These are phyloP conservation scores for Rhinella marina DNA, from an alignment of 2,797 vertebrate genomes.

Conservation along the genomic window DNA sequence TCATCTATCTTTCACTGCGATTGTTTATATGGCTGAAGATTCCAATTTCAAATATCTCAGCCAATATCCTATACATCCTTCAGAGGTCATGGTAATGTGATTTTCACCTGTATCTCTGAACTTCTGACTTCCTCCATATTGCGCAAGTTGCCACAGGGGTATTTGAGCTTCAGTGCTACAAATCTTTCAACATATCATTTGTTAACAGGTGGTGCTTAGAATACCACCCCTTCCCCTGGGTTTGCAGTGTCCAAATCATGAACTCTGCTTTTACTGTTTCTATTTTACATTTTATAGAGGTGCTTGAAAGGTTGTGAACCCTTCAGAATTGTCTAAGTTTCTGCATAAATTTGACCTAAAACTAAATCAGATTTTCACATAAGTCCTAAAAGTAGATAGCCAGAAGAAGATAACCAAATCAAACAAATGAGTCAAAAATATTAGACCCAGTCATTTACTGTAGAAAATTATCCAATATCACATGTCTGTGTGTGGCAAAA, in stretches of 20 bases:
- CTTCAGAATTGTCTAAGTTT: too few species aligned
- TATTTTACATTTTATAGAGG: not conserved
- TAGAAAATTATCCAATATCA: too few species aligned
- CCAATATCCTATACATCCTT: slow-evolving; percentile 19
- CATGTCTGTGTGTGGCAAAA: too few species aligned
- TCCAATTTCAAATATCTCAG: slow-evolving; percentile 14
- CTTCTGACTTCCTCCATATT: slow-evolving; percentile 66
- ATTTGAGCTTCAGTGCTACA: slow-evolving; percentile 63
- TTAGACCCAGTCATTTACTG: too few species aligned
- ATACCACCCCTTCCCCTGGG: slow-evolving; percentile 64
- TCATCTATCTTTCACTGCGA: not conserved
- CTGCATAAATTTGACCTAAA: too few species aligned
- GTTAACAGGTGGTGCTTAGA: slow-evolving; percentile 62
- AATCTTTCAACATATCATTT: slow-evolving; percentile 65
- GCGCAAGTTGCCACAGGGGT: slow-evolving; percentile 61
- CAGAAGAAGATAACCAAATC: too few species aligned
- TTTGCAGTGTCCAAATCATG: slow-evolving; percentile 67
- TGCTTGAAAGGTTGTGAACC: too few species aligned
- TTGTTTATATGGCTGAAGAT: slow-evolving; percentile 10
- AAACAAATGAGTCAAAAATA: too few species aligned
- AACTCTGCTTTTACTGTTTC: slow-evolving; percentile 67
- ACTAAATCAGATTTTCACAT: too few species aligned
- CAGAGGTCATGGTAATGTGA: slow-evolving; percentile 49
- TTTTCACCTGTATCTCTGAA: slow-evolving; percentile 71
- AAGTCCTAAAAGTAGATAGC: too few species aligned